Evolutionary conservation across 2,888 invertebrate species (phyloP), one percentile per base, ranked within the genome.

Genomic region (Dioctria linearis): DNA sequence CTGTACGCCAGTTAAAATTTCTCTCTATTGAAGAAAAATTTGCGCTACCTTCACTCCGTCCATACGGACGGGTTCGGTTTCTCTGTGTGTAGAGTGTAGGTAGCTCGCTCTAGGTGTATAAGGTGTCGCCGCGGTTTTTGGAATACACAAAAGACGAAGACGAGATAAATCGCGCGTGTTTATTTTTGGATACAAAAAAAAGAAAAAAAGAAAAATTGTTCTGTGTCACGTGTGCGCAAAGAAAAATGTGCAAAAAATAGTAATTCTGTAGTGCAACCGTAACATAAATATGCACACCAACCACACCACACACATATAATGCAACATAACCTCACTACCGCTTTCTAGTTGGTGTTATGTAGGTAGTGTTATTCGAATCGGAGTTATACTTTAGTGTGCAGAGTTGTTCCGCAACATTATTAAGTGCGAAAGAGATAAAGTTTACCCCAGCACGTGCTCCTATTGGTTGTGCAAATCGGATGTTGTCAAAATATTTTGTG

Each of bases 391-490:
- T 4, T 11, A 43, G 9, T 6, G 67, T 43, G 65, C 40, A n/a
- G 40, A 67, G 67, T 37, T 25, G 25, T 25, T 25, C 25, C 25
- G 25, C 25, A 25, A 25, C 25, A 25, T 25, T 25, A 25, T 25
- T 25, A 25, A 25, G 71, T 71, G 71, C 54, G 71, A 71, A 39
- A 42, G 49, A 54, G 71, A 71, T 42, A 51, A 37, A 71, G 40
- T 43, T 67, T 42, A n/a, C 71, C 25, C 0, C 37, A 71, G 39
- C 76, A 78, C 63, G 76, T 78, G 76, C 46, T 78, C 76, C 76
- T 11, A 78, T 78, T 78, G 76, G 76, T 57, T 78, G 76, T 51
- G 39, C 61, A 39, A 65, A 78, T 78, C 76, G 76, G 63, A 78
- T 78, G 76, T 78, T 78, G 57, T 57, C 57, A 57, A 57, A 51